Conservation (phyloP, 2,888 invertebrate species). For the Hypselothyrea guttata region DNA sequence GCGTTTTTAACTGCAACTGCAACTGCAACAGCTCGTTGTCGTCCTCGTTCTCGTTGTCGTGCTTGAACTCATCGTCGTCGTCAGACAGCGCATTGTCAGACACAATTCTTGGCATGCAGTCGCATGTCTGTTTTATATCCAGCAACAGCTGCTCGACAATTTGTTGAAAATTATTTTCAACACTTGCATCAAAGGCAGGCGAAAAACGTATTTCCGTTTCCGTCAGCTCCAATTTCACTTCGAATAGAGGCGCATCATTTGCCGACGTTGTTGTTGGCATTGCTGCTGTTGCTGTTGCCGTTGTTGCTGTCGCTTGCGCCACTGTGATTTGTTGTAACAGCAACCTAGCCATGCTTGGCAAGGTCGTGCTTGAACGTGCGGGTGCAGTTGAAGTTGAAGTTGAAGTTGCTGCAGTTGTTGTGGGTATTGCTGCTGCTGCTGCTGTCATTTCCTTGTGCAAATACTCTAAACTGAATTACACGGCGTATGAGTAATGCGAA, state of each 20-base stretch:
- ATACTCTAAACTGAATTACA: slow-evolving; percentile 80
- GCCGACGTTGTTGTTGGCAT: slow-evolving; percentile 25
- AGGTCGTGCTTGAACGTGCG: slow-evolving; percentile 27
- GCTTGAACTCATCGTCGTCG: slow-evolving; percentile 26
- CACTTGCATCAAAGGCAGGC: slow-evolving; percentile 88
- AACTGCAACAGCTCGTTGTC: slow-evolving; percentile 2
- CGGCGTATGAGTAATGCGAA: slow-evolving; percentile 78
- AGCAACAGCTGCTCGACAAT: slow-evolving; percentile 88
- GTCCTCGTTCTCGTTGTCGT: slow-evolving; percentile 19
- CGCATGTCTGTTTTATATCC: slow-evolving; percentile 90
- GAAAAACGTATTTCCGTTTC: slow-evolving; percentile 88
- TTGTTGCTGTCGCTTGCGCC: slow-evolving; percentile 41
- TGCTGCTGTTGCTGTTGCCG: slow-evolving; percentile 27
- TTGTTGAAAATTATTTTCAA: slow-evolving; percentile 87
- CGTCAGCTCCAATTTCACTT: slow-evolving; percentile 88
- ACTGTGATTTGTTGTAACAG: slow-evolving; percentile 67
- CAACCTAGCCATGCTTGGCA: slow-evolving; percentile 55
- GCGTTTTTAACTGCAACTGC: slow-evolving; percentile 12
- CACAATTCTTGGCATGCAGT: slow-evolving; percentile 87
- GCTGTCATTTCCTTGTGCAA: slow-evolving; percentile 80
- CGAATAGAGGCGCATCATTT: slow-evolving; percentile 86
- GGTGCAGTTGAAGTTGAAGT: slow-evolving; percentile 30
- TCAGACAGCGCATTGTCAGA: slow-evolving; percentile 82
- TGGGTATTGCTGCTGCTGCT: slow-evolving; percentile 27
- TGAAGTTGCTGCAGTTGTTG: slow-evolving; percentile 21